Percentiles rank a stretch among this genome's conserved stretches.
phyloP scores from a whole-genome alignment of 92 coral and sea anemone genomes.

The Zoanthus gigantus region DNA sequence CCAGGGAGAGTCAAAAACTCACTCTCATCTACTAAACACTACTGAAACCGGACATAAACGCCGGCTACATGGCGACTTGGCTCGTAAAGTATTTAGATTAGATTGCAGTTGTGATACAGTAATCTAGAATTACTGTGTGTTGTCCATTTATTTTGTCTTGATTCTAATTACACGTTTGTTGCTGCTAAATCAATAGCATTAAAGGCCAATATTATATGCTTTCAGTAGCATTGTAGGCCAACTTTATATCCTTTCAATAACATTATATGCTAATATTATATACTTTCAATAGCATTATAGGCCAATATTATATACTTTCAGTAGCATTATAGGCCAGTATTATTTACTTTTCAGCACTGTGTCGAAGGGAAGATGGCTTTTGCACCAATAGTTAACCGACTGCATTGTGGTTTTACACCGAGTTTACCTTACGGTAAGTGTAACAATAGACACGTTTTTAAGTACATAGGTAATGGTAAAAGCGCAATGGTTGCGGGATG shows the following conservation, averaged over 20 bases:
- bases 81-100: too few species aligned
- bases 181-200: background rate
- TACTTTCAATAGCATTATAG: background rate
- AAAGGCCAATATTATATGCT: background rate
- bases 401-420: conserved; percentile 98
- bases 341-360: conserved; percentile 83
- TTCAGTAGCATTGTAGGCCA: background rate
- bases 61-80: too few species aligned
- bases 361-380: conserved; percentile 95
- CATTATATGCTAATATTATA: background rate
- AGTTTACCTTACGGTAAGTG: conserved; percentile 88
- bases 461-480: too few species aligned
- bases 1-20: too few species aligned
- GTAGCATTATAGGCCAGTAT: background rate
- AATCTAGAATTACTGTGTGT: background rate
- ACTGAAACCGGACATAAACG: too few species aligned
- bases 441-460: background rate
- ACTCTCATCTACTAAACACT: too few species aligned
- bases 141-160: background rate
- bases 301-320: background rate
- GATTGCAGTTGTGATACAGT: too few species aligned
- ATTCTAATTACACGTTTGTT: background rate
- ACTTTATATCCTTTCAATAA: background rate
- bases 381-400: conserved; percentile 94
- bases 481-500: too few species aligned